Evolutionary conservation across 2,888 invertebrate species (phyloP).

Genomic region (Thumatha senex): DNA sequence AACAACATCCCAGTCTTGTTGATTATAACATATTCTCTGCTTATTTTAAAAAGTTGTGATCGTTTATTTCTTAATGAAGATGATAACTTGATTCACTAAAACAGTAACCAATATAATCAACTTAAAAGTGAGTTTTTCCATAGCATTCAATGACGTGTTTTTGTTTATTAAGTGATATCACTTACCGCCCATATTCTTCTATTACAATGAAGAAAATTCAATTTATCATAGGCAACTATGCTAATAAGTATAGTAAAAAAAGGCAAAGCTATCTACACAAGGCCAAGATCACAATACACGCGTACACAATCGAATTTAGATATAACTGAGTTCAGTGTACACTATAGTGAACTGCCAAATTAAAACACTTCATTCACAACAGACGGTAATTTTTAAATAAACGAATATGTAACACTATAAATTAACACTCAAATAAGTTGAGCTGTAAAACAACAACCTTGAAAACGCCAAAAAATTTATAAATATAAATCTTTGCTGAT

Average conservation of each 20-base stretch:
- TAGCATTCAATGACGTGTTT: slow-evolving; percentile 37
- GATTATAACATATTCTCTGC: background rate
- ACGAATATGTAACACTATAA: slow-evolving; percentile 61
- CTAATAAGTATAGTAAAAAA: slow-evolving; percentile 44
- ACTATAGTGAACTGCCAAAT: slow-evolving; percentile 47
- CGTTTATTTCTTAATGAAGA: slow-evolving; percentile 8
- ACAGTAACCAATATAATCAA: slow-evolving; percentile 20
- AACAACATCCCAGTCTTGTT: background rate
- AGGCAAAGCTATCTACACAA: slow-evolving; percentile 58
- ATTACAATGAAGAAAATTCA: slow-evolving; percentile 46
- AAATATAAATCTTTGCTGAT: slow-evolving; percentile 38
- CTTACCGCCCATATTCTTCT: slow-evolving; percentile 71
- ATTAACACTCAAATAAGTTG: slow-evolving; percentile 55
- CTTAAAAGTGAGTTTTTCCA: slow-evolving; percentile 23
- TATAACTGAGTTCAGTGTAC: slow-evolving; percentile 30
- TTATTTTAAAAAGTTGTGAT: background rate
- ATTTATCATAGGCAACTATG: slow-evolving; percentile 53
- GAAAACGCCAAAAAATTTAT: slow-evolving; percentile 58
- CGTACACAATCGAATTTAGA: slow-evolving; percentile 31
- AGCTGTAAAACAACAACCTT: slow-evolving; percentile 72
- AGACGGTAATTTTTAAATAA: slow-evolving; percentile 66
- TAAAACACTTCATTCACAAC: slow-evolving; percentile 48
- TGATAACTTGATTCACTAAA: background rate
- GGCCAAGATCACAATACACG: slow-evolving; percentile 61
- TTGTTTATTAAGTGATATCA: slow-evolving; percentile 33